Evolutionary conservation across 2,113 vertebrate genomes (phyloP).

Genomic region (Anhinga anhinga): DNA sequence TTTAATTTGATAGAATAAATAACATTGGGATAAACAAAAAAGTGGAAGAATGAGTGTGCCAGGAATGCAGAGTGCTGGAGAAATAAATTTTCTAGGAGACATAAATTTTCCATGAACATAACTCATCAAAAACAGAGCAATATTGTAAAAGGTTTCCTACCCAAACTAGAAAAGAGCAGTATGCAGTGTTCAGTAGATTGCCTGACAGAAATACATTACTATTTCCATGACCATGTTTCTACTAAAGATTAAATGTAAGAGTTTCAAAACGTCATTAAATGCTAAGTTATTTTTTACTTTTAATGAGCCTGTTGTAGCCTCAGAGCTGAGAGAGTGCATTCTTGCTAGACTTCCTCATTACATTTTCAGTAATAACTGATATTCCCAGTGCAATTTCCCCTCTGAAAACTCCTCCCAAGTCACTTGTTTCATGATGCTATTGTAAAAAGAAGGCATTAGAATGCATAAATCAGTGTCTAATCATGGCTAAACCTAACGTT

Average conservation of each 20-base stretch:
- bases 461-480: neutral
- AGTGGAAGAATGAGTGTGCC: neutral
- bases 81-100: neutral
- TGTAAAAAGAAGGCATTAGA: neutral
- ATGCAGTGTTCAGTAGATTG: neutral
- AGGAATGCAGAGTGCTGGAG: neutral
- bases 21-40: neutral
- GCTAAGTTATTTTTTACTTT: constrained; percentile 6
- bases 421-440: constrained; percentile 21
- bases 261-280: neutral
- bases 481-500: neutral
- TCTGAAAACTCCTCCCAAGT: constrained; percentile 38
- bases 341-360: constrained; percentile 20
- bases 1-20: neutral
- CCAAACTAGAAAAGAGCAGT: neutral
- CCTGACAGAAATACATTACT: constrained; percentile 10
- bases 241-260: constrained; percentile 29
- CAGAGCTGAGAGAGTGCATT: neutral
- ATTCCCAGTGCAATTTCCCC: neutral
- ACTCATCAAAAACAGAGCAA: neutral
- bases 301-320: constrained; percentile 26
- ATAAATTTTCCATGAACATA: neutral
- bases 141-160: neutral
- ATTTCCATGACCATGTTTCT: neutral
- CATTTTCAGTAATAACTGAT: constrained; percentile 18